phyloP scores from a whole-genome alignment of 2,888 invertebrate species.

The Amphipyra tragopoginis region DNA sequence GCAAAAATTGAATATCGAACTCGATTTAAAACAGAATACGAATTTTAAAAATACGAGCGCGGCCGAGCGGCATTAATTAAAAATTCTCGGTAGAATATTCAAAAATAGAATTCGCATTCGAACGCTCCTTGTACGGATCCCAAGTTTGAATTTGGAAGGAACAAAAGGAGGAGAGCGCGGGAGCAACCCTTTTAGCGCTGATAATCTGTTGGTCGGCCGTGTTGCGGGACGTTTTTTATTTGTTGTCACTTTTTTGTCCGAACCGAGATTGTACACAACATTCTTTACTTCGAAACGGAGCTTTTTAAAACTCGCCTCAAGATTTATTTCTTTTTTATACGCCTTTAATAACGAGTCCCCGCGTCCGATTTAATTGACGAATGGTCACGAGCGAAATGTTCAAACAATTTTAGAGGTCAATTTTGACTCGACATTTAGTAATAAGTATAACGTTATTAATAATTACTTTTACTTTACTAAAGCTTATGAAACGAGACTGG shows the following conservation, averaged over 20 bases:
- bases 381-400: conserved; percentile 83
- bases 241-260: conserved; percentile 90
- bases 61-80: conserved; percentile 89
- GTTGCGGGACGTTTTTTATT: conserved; percentile 86
- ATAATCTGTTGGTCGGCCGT: conserved; percentile 89
- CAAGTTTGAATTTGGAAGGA: conserved; percentile 89
- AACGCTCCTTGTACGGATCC: conserved; percentile 89
- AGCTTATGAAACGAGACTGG: conserved; percentile 45
- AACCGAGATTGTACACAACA: conserved; percentile 89
- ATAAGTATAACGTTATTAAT: conserved; percentile 54
- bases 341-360: conserved; percentile 83
- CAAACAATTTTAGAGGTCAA: conserved; percentile 79
- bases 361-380: conserved; percentile 87
- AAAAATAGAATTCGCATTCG: conserved; percentile 90
- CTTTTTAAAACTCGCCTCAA: conserved; percentile 85
- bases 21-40: conserved; percentile 89
- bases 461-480: conserved; percentile 58
- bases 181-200: conserved; percentile 90
- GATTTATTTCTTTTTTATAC: conserved; percentile 87
- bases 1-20: conserved; percentile 89
- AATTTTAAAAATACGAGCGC: conserved; percentile 89
- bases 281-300: conserved; percentile 89
- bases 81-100: conserved; percentile 90
- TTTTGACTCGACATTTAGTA: conserved; percentile 69
- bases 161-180: conserved; percentile 89